Conservation (phyloP, 1,140 invertebrate genomes). For the Brachionus sp. region DNA sequence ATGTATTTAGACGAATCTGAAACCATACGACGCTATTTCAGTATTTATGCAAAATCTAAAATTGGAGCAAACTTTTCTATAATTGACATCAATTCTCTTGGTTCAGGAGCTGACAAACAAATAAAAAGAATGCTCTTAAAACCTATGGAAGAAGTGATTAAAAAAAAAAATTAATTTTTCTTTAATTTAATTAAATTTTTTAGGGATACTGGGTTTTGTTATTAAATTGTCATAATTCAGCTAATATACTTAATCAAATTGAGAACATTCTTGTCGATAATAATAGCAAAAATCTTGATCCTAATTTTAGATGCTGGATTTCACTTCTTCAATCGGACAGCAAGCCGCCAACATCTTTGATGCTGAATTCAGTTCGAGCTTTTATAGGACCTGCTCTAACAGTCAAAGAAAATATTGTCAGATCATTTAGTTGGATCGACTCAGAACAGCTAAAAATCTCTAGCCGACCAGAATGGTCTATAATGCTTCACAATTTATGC, state of each 20-base stretch:
- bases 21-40: constrained; percentile 52
- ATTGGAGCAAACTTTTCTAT: constrained; percentile 49
- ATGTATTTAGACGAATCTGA: constrained; percentile 53
- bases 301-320: constrained; percentile 57
- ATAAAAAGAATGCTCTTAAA: constrained; percentile 49
- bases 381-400: constrained; percentile 49
- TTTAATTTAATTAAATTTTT: background rate
- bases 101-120: constrained; percentile 50
- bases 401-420: constrained; percentile 56
- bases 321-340: constrained; percentile 49
- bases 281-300: constrained; percentile 48
- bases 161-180: background rate
- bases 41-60: constrained; percentile 52
- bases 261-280: constrained; percentile 52
- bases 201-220: constrained; percentile 57
- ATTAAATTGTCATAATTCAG: constrained; percentile 57
- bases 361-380: constrained; percentile 42
- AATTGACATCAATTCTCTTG: constrained; percentile 53
- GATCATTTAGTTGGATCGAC: constrained; percentile 55
- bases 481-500: constrained; percentile 58
- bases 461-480: constrained; percentile 53
- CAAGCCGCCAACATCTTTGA: constrained; percentile 48
- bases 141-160: constrained; percentile 29
- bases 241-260: constrained; percentile 52
- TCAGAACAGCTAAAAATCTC: constrained; percentile 54